Conservation (phyloP, 2,888 invertebrate species). For the Gortyna flavago region DNA sequence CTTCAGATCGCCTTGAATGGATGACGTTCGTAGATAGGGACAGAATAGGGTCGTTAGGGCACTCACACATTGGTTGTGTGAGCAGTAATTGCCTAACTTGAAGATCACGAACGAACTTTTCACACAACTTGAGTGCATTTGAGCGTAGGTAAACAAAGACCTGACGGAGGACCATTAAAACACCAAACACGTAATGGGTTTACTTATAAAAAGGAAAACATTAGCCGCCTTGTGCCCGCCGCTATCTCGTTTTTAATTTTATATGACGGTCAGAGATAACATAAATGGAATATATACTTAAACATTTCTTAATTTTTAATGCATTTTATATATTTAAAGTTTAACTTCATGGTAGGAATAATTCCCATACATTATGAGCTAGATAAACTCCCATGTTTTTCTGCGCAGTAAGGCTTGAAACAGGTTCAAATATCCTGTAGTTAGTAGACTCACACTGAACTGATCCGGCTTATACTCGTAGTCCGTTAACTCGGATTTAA, state of each 20-base stretch:
- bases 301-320: slow-evolving; percentile 58
- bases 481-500: slow-evolving; percentile 21
- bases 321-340: slow-evolving; percentile 31
- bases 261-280: slow-evolving; percentile 65
- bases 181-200: slow-evolving; percentile 60
- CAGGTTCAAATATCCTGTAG: slow-evolving; percentile 51
- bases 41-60: slow-evolving; percentile 22
- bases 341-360: slow-evolving; percentile 37
- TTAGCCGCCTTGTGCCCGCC: slow-evolving; percentile 57
- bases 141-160: slow-evolving; percentile 41
- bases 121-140: slow-evolving; percentile 50
- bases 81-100: slow-evolving; percentile 38
- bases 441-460: slow-evolving; percentile 23
- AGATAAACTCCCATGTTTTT: slow-evolving; percentile 51
- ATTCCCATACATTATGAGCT: slow-evolving; percentile 50
- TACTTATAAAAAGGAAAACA: slow-evolving; percentile 61
- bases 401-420: slow-evolving; percentile 36
- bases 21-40: slow-evolving; percentile 8
- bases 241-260: slow-evolving; percentile 67
- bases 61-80: slow-evolving; percentile 23
- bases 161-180: slow-evolving; percentile 47
- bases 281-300: slow-evolving; percentile 56
- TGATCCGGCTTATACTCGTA: slow-evolving; percentile 56
- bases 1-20: slow-evolving; percentile 36
- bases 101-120: slow-evolving; percentile 54